These are phyloP conservation scores for Peromyscus eremicus DNA, from an alignment of 2,797 vertebrate genomes.

Conservation along the genomic window DNA sequence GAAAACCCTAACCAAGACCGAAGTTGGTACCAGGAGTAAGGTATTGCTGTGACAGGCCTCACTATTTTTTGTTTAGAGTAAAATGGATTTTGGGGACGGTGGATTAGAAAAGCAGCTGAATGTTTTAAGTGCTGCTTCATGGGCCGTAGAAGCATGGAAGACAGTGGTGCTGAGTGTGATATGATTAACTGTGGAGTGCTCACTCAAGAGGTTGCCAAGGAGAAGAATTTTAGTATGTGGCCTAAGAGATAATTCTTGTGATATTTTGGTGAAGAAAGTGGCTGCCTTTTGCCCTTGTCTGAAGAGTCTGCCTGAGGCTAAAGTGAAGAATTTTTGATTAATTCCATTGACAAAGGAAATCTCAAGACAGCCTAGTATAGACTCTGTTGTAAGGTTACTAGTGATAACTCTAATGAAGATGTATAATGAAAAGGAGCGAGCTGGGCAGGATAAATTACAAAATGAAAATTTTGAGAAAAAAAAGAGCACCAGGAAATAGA, in stretches of 20 bases:
- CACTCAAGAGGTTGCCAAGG: neutral
- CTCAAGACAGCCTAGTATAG: neutral
- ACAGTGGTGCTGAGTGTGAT: neutral
- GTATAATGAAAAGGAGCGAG: neutral
- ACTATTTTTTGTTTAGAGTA: neutral
- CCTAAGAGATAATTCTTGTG: neutral
- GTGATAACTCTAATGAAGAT: neutral
- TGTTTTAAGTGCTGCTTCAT: neutral
- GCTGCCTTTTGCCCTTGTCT: neutral
- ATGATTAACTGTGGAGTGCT: neutral
- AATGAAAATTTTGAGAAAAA: neutral
- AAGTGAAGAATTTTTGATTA: neutral
- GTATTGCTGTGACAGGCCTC: neutral
- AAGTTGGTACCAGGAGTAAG: neutral
- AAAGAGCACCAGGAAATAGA: neutral
- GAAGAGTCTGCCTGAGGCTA: neutral
- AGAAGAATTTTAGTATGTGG: neutral
- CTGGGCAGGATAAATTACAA: neutral
- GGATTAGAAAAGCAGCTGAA: neutral
- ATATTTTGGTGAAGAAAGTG: neutral
- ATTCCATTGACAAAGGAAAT: neutral
- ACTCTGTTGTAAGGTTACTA: neutral
- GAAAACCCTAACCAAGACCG: neutral
- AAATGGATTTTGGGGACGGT: neutral
- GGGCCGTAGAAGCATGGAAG: neutral